These are phyloP conservation scores for Euzophera pinguis DNA, from an alignment of 2,888 invertebrate genomes.

Conservation along the genomic window DNA sequence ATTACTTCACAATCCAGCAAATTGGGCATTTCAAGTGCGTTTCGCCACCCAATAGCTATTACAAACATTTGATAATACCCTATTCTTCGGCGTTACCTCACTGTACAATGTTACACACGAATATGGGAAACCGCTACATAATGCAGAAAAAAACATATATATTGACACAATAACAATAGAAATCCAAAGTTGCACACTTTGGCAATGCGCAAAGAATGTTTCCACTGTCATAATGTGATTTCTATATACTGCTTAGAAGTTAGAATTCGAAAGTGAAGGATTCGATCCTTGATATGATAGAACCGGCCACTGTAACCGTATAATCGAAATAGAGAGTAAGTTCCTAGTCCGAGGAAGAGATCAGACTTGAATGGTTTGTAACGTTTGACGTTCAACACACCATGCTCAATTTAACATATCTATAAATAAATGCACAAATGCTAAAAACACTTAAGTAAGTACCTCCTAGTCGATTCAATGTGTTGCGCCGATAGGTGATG, in stretches of 20 bases:
- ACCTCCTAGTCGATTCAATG: too few species aligned
- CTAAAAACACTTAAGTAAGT: too few species aligned
- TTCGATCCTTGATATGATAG: too few species aligned
- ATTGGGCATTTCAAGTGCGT: conserved; percentile 13
- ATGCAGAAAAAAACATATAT: conserved; percentile 43
- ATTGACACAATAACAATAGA: conserved; percentile 56
- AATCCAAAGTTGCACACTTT: conserved; percentile 33
- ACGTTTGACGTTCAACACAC: too few species aligned
- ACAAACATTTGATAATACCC: conserved; percentile 62
- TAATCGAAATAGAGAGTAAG: too few species aligned
- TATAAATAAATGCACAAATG: too few species aligned
- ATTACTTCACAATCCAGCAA: conserved; percentile 17
- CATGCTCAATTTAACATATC: too few species aligned
- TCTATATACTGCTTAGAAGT: neutral
- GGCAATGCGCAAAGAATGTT: conserved; percentile 28
- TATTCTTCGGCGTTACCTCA: conserved; percentile 56
- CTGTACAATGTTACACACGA: conserved; percentile 31
- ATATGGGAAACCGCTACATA: conserved; percentile 54
- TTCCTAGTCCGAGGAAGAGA: too few species aligned
- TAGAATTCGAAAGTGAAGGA: too few species aligned
- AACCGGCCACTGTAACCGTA: too few species aligned
- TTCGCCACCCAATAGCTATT: conserved; percentile 38
- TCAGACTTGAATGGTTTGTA: too few species aligned
- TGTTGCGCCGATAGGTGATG: too few species aligned
- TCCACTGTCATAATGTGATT: conserved; percentile 19